A percentile compares a stretch with the other conserved stretches of the same genome.
These are phyloP conservation scores for Nymphicus hollandicus DNA, from an alignment of 2,113 vertebrate genomes.

Conservation along the genomic window DNA sequence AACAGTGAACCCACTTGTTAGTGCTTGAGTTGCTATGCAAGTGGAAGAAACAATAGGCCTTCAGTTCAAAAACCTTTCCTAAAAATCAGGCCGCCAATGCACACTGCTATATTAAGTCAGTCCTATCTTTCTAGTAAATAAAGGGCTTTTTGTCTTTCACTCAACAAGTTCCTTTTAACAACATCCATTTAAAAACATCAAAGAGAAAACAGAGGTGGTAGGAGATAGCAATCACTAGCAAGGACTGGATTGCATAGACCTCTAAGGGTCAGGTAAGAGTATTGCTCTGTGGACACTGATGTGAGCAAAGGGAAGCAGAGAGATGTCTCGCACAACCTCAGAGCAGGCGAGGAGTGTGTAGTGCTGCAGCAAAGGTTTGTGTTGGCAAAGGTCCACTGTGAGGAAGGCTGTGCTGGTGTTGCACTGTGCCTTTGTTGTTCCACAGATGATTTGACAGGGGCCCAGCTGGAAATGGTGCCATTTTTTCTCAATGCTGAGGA, in stretches of 20 bases:
- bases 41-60: not conserved
- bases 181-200: conserved; percentile 56
- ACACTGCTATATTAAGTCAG: not conserved
- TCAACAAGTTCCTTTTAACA: conserved; percentile 32
- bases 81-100: not conserved
- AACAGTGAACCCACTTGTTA: conserved; percentile 9
- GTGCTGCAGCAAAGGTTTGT: conserved; percentile 16
- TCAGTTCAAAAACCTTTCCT: not conserved
- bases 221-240: conserved; percentile 14
- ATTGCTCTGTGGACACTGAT: conserved; percentile 12
- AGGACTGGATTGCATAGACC: not conserved
- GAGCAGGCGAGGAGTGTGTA: not conserved
- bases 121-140: not conserved
- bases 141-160: not conserved
- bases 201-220: conserved; percentile 43
- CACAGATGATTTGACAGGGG: not conserved
- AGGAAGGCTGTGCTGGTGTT: conserved; percentile 7
- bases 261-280: conserved; percentile 61
- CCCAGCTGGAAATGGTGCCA: conserved; percentile 55
- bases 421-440: conserved; percentile 53
- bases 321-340: conserved; percentile 19
- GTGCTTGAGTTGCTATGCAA: not conserved
- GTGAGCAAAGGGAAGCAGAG: conserved; percentile 15
- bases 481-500: conserved; percentile 10
- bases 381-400: conserved; percentile 39